A percentile compares a stretch with the other conserved stretches of the same genome.
Evolutionary conservation across 2,888 invertebrate species (phyloP).

Genomic region (Ectropis crepuscularia): DNA sequence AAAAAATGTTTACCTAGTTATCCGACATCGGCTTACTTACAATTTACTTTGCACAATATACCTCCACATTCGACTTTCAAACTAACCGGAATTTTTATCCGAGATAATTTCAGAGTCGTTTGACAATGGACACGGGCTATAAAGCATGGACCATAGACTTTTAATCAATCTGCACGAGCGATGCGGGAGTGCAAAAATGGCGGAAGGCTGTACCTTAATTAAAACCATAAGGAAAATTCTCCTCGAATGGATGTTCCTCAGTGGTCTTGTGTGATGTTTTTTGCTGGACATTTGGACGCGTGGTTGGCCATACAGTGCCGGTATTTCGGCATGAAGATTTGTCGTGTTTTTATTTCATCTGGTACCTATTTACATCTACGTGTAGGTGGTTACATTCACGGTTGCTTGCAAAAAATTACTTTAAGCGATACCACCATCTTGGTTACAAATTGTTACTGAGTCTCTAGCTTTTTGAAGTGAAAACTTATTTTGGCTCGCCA

Average conservation of each 20-base stretch:
- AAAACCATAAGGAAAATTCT: conserved; percentile 85
- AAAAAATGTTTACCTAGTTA: no score
- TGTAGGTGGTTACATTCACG: no score
- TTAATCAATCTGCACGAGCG: conserved; percentile 84
- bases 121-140: conserved; percentile 60
- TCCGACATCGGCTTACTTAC: no score
- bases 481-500: no score
- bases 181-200: conserved; percentile 82
- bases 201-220: conserved; percentile 79
- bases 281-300: conserved; percentile 44
- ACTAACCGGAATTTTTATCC: no score
- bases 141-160: conserved; percentile 85
- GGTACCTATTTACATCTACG: background rate
- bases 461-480: no score
- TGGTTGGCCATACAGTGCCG: conserved; percentile 3
- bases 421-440: no score
- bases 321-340: conserved; percentile 16
- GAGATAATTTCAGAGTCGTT: conserved; percentile 24
- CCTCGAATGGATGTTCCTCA: conserved; percentile 51
- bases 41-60: no score
- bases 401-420: no score
- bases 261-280: conserved; percentile 61
- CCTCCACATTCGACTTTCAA: no score
- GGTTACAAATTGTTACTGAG: no score
- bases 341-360: conserved; percentile 14